phyloP scores from a whole-genome alignment of 2,113 vertebrate genomes.

The Macrotus californicus region DNA sequence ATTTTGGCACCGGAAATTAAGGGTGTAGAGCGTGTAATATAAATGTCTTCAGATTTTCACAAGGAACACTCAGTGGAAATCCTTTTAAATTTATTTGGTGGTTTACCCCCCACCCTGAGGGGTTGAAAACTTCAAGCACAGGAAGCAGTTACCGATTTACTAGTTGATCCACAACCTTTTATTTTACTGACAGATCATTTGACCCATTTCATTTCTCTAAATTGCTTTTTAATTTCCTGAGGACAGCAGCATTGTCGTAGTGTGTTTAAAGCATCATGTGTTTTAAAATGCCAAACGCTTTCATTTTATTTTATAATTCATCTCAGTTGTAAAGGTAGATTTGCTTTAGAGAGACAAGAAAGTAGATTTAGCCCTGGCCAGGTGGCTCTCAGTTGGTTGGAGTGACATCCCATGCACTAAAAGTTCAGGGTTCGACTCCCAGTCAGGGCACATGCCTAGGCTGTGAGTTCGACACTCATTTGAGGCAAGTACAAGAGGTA shows the following conservation, averaged over 20 bases:
- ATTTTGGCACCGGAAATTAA: slow-evolving; percentile 58
- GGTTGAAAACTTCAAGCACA: slow-evolving; percentile 31
- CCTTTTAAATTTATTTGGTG: slow-evolving; percentile 55
- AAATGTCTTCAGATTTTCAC: slow-evolving; percentile 55
- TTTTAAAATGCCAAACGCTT: slow-evolving; percentile 18
- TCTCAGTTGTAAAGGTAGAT: background rate
- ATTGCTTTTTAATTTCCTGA: slow-evolving; percentile 67
- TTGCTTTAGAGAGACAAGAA: background rate
- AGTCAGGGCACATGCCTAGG: no score
- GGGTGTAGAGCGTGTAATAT: slow-evolving; percentile 32
- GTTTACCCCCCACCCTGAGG: slow-evolving; percentile 41
- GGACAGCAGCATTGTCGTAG: slow-evolving; percentile 23
- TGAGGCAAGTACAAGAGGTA: no score
- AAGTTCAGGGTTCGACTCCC: no score
- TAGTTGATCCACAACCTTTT: slow-evolving; percentile 19
- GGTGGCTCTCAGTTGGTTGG: no score
- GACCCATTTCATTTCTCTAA: slow-evolving; percentile 59
- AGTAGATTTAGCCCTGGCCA: background rate
- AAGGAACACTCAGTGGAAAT: slow-evolving; percentile 46
- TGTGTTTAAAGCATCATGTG: background rate
- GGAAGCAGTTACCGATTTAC: slow-evolving; percentile 46
- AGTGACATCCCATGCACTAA: no score
- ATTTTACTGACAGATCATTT: slow-evolving; percentile 41
- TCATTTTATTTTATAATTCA: slow-evolving; percentile 14
- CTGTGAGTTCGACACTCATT: no score